These are phyloP conservation scores for Cheilosia vernalis DNA, from an alignment of 2,888 invertebrate species.

Conservation along the genomic window DNA sequence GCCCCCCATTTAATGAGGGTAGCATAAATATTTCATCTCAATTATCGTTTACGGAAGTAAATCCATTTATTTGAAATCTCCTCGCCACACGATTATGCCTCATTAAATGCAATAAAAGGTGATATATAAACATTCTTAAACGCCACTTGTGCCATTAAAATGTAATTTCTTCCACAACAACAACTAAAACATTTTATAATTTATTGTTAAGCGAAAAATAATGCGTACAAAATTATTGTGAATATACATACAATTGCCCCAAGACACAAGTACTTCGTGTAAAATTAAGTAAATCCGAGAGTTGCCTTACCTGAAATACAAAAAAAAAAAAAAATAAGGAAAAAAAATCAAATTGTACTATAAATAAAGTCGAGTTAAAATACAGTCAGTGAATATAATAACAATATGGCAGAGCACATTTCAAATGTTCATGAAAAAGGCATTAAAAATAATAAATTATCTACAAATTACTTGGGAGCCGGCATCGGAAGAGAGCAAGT, in stretches of 20 bases:
- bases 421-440: conserved; percentile 60
- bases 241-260: conserved; percentile 25
- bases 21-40: conserved; percentile 6
- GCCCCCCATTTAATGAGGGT: background rate
- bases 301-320: conserved; percentile 60
- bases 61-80: conserved; percentile 1
- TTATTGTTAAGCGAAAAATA: conserved; percentile 25
- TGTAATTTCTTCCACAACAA: conserved; percentile 38
- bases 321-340: background rate
- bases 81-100: conserved; percentile 36
- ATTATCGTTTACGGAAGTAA: background rate
- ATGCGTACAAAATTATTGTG: background rate
- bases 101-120: conserved; percentile 58
- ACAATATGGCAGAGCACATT: conserved; percentile 11
- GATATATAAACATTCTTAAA: conserved; percentile 27
- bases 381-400: conserved; percentile 33
- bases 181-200: conserved; percentile 9
- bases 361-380: conserved; percentile 23
- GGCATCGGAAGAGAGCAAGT: background rate
- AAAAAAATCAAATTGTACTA: conserved; percentile 4
- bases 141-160: conserved; percentile 58
- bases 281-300: background rate
- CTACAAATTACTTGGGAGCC: conserved; percentile 30
- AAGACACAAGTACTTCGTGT: background rate
- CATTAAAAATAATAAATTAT: conserved; percentile 66